A percentile compares a stretch with the other conserved stretches of the same genome.
Conservation (phyloP, 30 jellyfish, hydroid and myxozoan genomes). For the Thelohanellus kitauei region DNA sequence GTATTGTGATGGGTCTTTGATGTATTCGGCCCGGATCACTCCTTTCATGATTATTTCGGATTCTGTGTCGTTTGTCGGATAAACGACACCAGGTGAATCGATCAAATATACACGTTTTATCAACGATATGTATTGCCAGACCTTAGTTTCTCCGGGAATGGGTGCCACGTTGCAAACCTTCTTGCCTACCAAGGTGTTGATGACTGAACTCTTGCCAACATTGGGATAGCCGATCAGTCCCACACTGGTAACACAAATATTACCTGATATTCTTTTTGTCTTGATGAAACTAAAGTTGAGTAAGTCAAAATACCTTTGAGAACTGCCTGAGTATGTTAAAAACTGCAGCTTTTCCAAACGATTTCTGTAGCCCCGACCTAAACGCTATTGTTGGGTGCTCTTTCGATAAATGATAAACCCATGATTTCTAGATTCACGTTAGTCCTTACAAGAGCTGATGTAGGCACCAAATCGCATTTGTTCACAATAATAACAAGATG, state of each 20-base stretch:
- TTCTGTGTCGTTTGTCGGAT: constrained; percentile 70
- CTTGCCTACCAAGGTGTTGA: constrained; percentile 45
- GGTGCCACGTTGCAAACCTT: constrained; percentile 89
- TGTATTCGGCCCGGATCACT: constrained; percentile 72
- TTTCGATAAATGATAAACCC: constrained; percentile 50
- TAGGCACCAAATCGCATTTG: constrained; percentile 87
- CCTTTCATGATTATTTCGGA: constrained; percentile 75
- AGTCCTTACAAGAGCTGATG: constrained; percentile 56
- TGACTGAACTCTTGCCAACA: constrained; percentile 81
- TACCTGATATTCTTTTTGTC: constrained; percentile 80
- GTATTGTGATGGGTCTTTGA: constrained; percentile 37
- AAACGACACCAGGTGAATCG: constrained; percentile 92
- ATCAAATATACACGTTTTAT: constrained; percentile 34
- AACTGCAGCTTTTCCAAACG: constrained; percentile 92
- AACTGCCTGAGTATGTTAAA: constrained; percentile 69
- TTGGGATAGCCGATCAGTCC: constrained; percentile 97
- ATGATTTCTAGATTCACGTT: constrained; percentile 16
- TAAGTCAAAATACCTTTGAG: constrained; percentile 33
- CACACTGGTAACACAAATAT: constrained; percentile 11
- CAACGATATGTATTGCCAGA: constrained; percentile 84
- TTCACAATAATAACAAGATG: constrained; percentile 48
- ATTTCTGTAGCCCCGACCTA: constrained; percentile 67
- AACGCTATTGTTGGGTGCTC: constrained; percentile 80
- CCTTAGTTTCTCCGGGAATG: constrained; percentile 92
- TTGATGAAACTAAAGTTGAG: constrained; percentile 26